phyloP scores from a whole-genome alignment of 2,888 invertebrate genomes.

The Agriopis aurantiaria region DNA sequence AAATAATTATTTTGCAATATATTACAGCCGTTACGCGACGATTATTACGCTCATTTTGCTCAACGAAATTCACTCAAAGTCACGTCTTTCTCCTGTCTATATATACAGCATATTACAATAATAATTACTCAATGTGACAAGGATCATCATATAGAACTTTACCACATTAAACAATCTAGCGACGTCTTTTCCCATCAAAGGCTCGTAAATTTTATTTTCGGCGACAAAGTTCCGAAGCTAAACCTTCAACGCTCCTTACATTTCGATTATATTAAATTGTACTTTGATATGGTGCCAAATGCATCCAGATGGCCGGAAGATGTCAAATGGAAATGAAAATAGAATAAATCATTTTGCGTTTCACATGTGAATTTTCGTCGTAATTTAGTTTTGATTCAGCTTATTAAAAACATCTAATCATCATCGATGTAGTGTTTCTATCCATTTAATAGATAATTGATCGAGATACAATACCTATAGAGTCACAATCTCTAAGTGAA shows the following conservation, averaged over 20 bases:
- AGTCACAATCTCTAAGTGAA: no score
- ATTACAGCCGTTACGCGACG: neutral
- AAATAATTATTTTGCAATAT: no score
- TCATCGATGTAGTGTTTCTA: no score
- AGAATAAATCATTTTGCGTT: constrained; percentile 10
- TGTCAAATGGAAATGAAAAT: constrained; percentile 25
- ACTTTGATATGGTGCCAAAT: constrained; percentile 36
- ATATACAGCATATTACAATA: neutral
- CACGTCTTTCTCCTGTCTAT: constrained; percentile 6
- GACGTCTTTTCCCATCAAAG: constrained; percentile 1
- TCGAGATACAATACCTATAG: no score
- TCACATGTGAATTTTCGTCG: neutral
- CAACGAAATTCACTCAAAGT: constrained; percentile 9
- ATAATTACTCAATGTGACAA: constrained; percentile 1
- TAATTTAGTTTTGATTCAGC: no score
- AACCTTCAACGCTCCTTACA: constrained; percentile 1
- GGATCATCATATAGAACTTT: constrained; percentile 12
- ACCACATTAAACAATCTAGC: constrained; percentile 3
- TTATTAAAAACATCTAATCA: no score
- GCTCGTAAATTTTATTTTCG: neutral
- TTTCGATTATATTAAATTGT: constrained; percentile 15
- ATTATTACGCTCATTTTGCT: neutral
- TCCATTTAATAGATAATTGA: no score
- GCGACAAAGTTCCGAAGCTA: constrained; percentile 19
- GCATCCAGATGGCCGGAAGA: constrained; percentile 30